Base-by-base conservation (phyloP, 35 echinoderm and acorn worm genomes). In the Lytechinus variegatus region DNA sequence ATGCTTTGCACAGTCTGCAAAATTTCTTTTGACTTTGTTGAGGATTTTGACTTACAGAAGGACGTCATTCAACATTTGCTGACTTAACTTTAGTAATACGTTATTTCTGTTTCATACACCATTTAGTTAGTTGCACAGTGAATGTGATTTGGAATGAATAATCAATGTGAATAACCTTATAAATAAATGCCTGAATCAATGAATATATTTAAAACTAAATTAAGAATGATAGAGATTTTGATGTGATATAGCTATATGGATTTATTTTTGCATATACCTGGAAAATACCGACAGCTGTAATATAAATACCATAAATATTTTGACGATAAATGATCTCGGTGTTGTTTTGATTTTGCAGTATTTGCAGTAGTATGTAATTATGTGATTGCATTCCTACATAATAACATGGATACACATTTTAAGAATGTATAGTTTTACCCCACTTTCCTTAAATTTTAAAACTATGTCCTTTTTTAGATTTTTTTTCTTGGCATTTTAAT, bases 181-280 rank as follows among this genome's bases (percentile, higher is more conserved):
- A 79, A 60, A 79, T 16, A 24, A 79, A 79, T 79, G 66, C 66
- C 66, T 79, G 66, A 79, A 79, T 79, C n/a, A 24, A 24, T 24
- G n/a, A 79, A 79, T 79, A 24, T 79, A 24, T 79, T 58, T 24
- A 79, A 79, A 24, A 79, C 5, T 79, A 16, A 79, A 24, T 7
- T 4, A 2, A 79, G n/a, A 79, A 5, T 5, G 66, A 24, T n/a
- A 24, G 66, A 79, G 5, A 24, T 79, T 79, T 79, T 7, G n/a
- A n/a, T 79, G 66, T 79, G n/a, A 79, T 79, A 79, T 71, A 71
- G 61, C 61, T 71, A 71, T 79, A 79, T 79, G 8, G 66, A 79
- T 79, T n/a, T 79, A 79, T 79, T 79, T 79, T 79, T 79, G 16
- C 66, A 79, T 79, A 24, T 14, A 24, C 56, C 56, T 79, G 12